Percentiles rank a stretch among this genome's conserved stretches.
These are phyloP conservation scores for Macrobrachium nipponense DNA, from an alignment of 1,140 invertebrate species.

Conservation along the genomic window DNA sequence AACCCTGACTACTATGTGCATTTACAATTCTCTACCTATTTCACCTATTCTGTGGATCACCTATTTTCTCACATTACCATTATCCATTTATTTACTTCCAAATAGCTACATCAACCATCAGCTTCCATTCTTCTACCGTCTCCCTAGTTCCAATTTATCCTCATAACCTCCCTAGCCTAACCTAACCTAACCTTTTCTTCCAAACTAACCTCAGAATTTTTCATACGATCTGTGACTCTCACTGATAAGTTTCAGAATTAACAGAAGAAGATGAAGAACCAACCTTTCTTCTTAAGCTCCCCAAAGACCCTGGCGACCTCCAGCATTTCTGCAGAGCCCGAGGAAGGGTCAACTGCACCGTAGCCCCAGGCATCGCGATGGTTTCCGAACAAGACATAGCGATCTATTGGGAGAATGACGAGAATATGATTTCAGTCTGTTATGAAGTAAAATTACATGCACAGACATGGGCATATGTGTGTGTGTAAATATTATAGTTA, in stretches of 20 bases:
- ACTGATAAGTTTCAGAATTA: background rate
- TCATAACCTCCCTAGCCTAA: too few species aligned
- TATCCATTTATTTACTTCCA: too few species aligned
- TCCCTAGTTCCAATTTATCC: too few species aligned
- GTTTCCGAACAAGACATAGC: slow-evolving; percentile 75
- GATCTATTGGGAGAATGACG: slow-evolving; percentile 67
- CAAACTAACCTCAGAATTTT: background rate
- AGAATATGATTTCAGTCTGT: slow-evolving; percentile 35
- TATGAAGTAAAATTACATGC: background rate
- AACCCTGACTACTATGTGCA: too few species aligned
- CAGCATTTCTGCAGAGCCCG: slow-evolving; percentile 71
- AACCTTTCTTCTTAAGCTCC: slow-evolving; percentile 50
- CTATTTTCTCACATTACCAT: too few species aligned
- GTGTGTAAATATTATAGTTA: too few species aligned
- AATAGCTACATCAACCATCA: too few species aligned
- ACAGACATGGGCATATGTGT: too few species aligned
- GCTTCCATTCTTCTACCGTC: too few species aligned
- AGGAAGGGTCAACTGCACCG: slow-evolving; percentile 73
- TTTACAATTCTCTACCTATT: too few species aligned
- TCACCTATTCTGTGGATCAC: too few species aligned
- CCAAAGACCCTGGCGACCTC: slow-evolving; percentile 62
- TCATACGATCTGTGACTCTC: background rate
- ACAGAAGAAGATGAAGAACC: background rate
- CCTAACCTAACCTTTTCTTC: too few species aligned
- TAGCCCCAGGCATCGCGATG: slow-evolving; percentile 75